phyloP scores from a whole-genome alignment of 2,797 vertebrate genomes.

The Lophotriccus pileatus region DNA sequence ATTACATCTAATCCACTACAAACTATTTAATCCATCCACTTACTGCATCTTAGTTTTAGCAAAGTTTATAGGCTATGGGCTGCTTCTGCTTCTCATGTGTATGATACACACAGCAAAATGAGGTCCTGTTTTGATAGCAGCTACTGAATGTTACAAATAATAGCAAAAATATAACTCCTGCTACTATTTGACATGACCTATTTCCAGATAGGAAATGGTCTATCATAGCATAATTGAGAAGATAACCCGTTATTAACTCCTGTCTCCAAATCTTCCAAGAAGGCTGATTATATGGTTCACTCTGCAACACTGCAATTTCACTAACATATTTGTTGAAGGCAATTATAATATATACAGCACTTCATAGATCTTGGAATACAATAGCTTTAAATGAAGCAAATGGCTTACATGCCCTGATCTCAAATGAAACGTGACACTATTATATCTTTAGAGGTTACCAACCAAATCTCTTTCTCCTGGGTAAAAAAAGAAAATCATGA shows the following conservation, averaged over 20 bases:
- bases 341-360: conserved; percentile 50
- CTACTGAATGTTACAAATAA: conserved; percentile 54
- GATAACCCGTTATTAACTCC: conserved; percentile 67
- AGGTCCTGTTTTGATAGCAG: conserved; percentile 30
- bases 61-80: background rate
- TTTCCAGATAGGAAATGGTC: conserved; percentile 67
- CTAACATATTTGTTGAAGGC: conserved; percentile 57
- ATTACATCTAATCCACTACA: background rate
- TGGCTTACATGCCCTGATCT: background rate
- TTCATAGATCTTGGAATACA: conserved; percentile 49
- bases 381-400: conserved; percentile 27
- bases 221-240: conserved; percentile 50
- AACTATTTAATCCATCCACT: background rate
- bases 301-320: conserved; percentile 65
- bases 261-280: conserved; percentile 64
- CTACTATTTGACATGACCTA: conserved; percentile 58
- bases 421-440: conserved; percentile 39
- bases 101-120: background rate
- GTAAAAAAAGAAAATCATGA: conserved; percentile 48
- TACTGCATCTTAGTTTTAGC: background rate
- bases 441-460: conserved; percentile 46
- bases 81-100: background rate
- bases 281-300: conserved; percentile 63
- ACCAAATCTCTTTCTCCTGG: conserved; percentile 27
- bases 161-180: conserved; percentile 45